Conservation (phyloP, 2,113 vertebrate species). For the Lanius collurio region DNA sequence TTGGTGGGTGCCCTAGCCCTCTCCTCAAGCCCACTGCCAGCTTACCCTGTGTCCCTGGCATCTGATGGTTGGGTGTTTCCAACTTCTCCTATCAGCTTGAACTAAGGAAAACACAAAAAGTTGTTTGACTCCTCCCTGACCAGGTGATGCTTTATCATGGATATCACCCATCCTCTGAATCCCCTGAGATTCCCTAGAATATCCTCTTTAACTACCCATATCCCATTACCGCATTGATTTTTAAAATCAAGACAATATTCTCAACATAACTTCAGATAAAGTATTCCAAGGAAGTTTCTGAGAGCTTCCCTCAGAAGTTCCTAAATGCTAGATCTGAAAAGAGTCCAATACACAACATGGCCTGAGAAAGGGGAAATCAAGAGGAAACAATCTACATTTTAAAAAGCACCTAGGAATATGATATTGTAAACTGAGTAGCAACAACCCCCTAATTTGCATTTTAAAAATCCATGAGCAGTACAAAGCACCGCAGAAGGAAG, state of each 20-base stretch:
- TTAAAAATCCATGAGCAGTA: neutral
- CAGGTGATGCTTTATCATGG: neutral
- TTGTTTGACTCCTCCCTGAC: conserved; percentile 64
- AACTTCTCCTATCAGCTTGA: conserved; percentile 67
- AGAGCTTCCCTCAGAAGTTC: neutral
- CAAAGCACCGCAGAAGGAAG: neutral
- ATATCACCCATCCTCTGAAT: neutral
- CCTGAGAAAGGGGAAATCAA: neutral
- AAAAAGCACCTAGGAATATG: neutral
- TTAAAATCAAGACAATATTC: neutral
- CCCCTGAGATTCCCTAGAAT: neutral
- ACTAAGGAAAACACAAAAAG: conserved; percentile 68
- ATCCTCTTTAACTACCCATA: neutral
- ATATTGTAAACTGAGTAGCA: neutral
- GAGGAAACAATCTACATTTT: neutral
- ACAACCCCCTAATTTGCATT: neutral
- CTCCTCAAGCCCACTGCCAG: conserved; percentile 61
- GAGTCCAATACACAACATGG: neutral
- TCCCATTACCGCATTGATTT: neutral
- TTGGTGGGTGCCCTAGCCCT: conserved; percentile 43
- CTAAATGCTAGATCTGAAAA: neutral
- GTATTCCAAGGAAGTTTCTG: neutral
- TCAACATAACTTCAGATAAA: neutral
- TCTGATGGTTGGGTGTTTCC: conserved; percentile 65
- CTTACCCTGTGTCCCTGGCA: conserved; percentile 66